Percentiles rank a stretch among this genome's conserved stretches.
These are phyloP conservation scores for Perca fluviatilis DNA, from an alignment of 2,113 vertebrate genomes.

Conservation along the genomic window DNA sequence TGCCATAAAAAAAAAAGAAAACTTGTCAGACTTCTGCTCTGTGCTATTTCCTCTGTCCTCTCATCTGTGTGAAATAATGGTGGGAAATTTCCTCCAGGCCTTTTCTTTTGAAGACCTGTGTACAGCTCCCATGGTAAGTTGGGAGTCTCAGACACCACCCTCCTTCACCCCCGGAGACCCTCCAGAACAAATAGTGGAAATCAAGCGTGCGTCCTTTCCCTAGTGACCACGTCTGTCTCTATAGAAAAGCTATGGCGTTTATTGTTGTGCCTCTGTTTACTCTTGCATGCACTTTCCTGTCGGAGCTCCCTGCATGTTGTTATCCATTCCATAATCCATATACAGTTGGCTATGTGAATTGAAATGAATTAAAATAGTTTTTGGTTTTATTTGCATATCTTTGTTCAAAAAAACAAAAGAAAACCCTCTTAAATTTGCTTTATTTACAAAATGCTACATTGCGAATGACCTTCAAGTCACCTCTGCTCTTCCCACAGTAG, in stretches of 20 bases:
- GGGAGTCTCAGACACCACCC: slow-evolving; percentile 35
- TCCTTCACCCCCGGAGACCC: slow-evolving; percentile 46
- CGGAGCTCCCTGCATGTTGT: slow-evolving; percentile 10
- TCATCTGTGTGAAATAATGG: slow-evolving; percentile 76
- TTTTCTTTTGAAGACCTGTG: slow-evolving; percentile 62
- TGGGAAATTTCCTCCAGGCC: slow-evolving; percentile 80
- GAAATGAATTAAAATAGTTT: neutral
- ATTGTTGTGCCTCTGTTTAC: slow-evolving; percentile 55
- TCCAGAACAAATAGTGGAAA: slow-evolving; percentile 85
- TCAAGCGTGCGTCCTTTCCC: slow-evolving; percentile 67
- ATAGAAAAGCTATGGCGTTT: slow-evolving; percentile 54
- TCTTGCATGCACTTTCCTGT: slow-evolving; percentile 20
- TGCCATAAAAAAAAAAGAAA: neutral
- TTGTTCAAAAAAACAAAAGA: neutral
- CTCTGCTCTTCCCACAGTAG: slow-evolving; percentile 38
- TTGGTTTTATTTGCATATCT: neutral
- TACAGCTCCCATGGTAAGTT: slow-evolving; percentile 56
- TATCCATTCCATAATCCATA: slow-evolving; percentile 11
- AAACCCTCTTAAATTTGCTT: neutral
- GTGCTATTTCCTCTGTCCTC: slow-evolving; percentile 40
- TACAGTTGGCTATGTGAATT: neutral
- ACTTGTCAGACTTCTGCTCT: neutral
- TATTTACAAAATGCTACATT: slow-evolving; percentile 15
- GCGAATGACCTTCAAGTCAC: slow-evolving; percentile 31
- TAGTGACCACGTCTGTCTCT: slow-evolving; percentile 44